These are phyloP conservation scores for Drosophila prosaltans DNA, from an alignment of 1,140 invertebrate genomes.

Conservation along the genomic window DNA sequence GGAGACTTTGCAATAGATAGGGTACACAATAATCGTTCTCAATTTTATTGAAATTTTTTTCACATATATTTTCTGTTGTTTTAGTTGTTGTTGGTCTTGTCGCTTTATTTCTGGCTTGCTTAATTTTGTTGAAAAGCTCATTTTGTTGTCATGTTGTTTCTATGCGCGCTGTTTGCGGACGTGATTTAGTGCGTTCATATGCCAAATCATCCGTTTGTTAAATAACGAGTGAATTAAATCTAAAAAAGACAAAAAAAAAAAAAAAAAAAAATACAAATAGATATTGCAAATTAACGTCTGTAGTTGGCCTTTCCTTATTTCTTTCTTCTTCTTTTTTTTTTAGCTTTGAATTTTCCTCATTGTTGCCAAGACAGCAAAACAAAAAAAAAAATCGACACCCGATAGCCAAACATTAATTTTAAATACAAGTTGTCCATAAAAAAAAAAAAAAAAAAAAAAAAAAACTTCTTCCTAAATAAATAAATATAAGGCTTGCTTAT, in stretches of 20 bases:
- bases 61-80: constrained; percentile 36
- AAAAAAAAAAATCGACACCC: constrained; percentile 49
- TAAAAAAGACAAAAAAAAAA: constrained; percentile 13
- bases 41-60: neutral
- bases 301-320: too few relatives aligned
- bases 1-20: neutral
- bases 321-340: neutral
- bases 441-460: too few relatives aligned
- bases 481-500: constrained; percentile 50
- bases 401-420: constrained; percentile 30
- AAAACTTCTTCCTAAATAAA: constrained; percentile 22
- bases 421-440: constrained; percentile 24
- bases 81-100: constrained; percentile 37
- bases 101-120: constrained; percentile 59
- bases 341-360: constrained; percentile 21
- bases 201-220: constrained; percentile 74
- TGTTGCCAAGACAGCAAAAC: constrained; percentile 37
- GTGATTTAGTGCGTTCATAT: constrained; percentile 73
- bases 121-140: constrained; percentile 74
- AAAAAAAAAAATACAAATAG: constrained; percentile 17
- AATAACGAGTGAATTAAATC: neutral
- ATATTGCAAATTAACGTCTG: too few relatives aligned
- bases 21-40: neutral
- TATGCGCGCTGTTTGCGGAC: constrained; percentile 58
- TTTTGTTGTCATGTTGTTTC: constrained; percentile 80